Percentiles rank a stretch among this genome's conserved stretches.
These are phyloP conservation scores for Oophaga pumilio DNA, from an alignment of 2,113 vertebrate genomes.

Conservation along the genomic window DNA sequence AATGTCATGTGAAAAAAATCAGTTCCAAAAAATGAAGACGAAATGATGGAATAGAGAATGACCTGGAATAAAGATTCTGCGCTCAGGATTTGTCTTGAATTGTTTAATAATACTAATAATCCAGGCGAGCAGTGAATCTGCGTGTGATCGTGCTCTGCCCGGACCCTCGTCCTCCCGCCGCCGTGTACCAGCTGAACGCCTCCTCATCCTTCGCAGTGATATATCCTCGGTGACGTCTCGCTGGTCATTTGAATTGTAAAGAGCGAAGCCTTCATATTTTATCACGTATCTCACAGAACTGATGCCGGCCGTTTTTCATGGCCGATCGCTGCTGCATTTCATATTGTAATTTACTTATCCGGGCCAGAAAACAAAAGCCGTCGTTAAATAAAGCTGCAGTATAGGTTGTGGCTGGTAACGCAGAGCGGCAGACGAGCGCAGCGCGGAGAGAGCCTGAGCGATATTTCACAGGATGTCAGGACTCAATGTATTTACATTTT, in stretches of 20 bases:
- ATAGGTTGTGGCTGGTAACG: constrained; percentile 12
- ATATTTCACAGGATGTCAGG: constrained; percentile 28
- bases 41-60: too few species aligned
- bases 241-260: constrained; percentile 36
- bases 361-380: constrained; percentile 3
- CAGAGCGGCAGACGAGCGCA: background rate
- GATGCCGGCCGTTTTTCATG: constrained; percentile 31
- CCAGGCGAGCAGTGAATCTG: background rate
- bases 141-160: background rate
- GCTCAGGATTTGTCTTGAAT: too few species aligned
- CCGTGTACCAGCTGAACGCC: background rate
- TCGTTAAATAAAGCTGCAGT: constrained; percentile 35
- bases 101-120: too few species aligned
- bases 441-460: background rate
- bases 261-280: constrained; percentile 11
- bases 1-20: too few species aligned
- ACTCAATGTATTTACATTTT: constrained; percentile 50
- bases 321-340: background rate
- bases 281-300: background rate
- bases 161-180: background rate
- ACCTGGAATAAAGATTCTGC: too few species aligned
- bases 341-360: constrained; percentile 44
- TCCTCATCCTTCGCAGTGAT: background rate
- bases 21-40: too few species aligned
- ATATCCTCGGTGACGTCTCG: background rate